phyloP scores from a whole-genome alignment of 92 coral and sea anemone genomes.

The Porites lobata region DNA sequence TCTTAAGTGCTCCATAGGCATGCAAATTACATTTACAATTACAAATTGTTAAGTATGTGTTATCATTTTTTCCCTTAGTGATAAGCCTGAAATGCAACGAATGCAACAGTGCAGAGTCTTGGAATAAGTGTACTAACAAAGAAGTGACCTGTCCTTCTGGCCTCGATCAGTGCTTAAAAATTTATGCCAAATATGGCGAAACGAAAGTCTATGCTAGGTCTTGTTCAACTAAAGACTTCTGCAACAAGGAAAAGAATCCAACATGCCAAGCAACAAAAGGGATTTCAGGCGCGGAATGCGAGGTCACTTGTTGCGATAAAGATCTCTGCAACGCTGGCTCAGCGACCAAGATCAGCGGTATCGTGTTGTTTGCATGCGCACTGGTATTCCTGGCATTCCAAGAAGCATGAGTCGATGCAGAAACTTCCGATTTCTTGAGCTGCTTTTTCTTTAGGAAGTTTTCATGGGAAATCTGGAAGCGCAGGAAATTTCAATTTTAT shows the following conservation, averaged over 20 bases:
- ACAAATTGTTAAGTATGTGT: neutral
- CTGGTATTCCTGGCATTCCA: neutral
- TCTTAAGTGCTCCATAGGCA: too few species aligned
- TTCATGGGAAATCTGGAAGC: too few species aligned
- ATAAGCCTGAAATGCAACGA: neutral
- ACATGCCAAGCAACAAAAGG: neutral
- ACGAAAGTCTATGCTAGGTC: neutral
- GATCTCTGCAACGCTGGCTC: slow-evolving; percentile 33
- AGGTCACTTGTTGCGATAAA: slow-evolving; percentile 6
- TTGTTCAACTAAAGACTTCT: neutral
- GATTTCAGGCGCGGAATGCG: neutral
- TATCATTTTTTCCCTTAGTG: neutral
- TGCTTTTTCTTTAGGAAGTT: too few species aligned
- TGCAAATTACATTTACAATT: too few species aligned
- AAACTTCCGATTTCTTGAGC: too few species aligned
- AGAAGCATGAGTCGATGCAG: too few species aligned
- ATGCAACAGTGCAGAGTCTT: neutral
- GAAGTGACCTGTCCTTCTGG: neutral
- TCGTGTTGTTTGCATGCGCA: slow-evolving; percentile 17
- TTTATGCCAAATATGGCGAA: neutral
- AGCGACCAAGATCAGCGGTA: slow-evolving; percentile 3
- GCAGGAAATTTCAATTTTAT: too few species aligned
- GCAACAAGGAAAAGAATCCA: neutral
- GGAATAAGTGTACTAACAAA: neutral
- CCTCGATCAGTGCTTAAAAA: neutral